Base-by-base conservation (phyloP, 1,140 invertebrate species). In the Homalodisca vitripennis region DNA sequence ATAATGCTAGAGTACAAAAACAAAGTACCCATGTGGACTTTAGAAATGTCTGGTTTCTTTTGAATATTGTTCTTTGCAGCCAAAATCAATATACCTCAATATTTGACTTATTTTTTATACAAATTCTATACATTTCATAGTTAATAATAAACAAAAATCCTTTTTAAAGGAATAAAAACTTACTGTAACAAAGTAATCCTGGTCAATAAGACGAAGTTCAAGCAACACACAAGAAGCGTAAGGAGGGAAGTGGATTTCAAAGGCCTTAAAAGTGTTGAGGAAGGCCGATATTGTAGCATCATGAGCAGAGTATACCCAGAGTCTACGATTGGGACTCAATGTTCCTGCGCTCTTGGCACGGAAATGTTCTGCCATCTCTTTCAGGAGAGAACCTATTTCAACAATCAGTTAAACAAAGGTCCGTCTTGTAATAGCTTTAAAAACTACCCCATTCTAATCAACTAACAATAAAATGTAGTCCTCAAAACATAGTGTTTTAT, bases 211-310 rank as follows among this genome's bases (percentile, higher is more conserved):
- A 3, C 73, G 73, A 60, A 79, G 75, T 62, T 80, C 65, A 72
- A 78, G 70, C 70, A 96, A 80, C 30, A 95, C 73, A 74, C 88
- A 90, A 0, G 89, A 88, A 12, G 96, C 77, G 0, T 91, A 95
- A 2, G 88, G 87, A 1, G 93, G 92, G 72, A 83, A 86, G 62
- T 89, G 87, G 2, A 82, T 81, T 66, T 94, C 84, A 77, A 88
- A 95, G 2, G 93, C 73, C 17, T 86, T 84, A 29, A 95, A 78
- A 0, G 88, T 82, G 76, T 88, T 88, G 3, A 95, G 81, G 46
- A 94, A 72, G 74, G 88, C 91, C 0, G 88, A 88, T 3, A 97
- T 77, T 0, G 91, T 95, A 2, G 88, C 87, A 78, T 97, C 94
- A 78, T 97, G 94, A 24, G 83, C 89, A 75, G 90, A 92, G 74